Percentiles rank a stretch among this genome's conserved stretches.
These are phyloP conservation scores for Caenorhabditis latens DNA, from an alignment of 1,140 invertebrate species.

Conservation along the genomic window DNA sequence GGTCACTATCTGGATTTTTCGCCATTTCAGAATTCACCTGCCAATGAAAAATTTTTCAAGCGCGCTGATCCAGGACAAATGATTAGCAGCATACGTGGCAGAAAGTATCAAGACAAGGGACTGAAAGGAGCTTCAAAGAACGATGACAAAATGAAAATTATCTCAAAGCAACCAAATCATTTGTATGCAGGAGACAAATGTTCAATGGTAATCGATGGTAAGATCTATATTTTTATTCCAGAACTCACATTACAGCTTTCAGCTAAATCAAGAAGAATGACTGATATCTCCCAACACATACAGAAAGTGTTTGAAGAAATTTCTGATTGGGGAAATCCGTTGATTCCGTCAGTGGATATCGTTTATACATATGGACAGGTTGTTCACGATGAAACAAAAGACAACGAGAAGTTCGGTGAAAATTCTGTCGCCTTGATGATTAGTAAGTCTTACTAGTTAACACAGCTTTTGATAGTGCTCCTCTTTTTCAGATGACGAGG, in stretches of 20 bases:
- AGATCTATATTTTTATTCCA: background rate
- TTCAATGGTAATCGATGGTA: constrained; percentile 38
- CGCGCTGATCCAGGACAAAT: background rate
- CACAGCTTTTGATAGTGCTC: too few species aligned
- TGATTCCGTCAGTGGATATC: constrained; percentile 19
- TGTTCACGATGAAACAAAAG: constrained; percentile 18
- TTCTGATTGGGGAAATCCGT: constrained; percentile 26
- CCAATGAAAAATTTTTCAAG: constrained; percentile 35
- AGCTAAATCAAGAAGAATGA: constrained; percentile 15
- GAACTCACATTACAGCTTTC: background rate
- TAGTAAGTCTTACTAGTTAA: background rate
- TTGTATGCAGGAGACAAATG: background rate
- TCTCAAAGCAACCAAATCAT: background rate
- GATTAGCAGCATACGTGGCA: background rate
- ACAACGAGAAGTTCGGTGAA: constrained; percentile 40
- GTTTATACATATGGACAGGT: constrained; percentile 34
- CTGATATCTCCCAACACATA: background rate
- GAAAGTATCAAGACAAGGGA: constrained; percentile 19
- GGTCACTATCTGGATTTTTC: constrained; percentile 30
- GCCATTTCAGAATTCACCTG: background rate
- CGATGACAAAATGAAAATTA: constrained; percentile 3
- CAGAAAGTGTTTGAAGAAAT: constrained; percentile 8
- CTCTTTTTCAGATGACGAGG: constrained; percentile 18
- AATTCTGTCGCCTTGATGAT: constrained; percentile 26
- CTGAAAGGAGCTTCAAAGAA: constrained; percentile 2